Evolutionary conservation across 2,888 invertebrate genomes (phyloP).

Genomic region (Salticus scenicus): DNA sequence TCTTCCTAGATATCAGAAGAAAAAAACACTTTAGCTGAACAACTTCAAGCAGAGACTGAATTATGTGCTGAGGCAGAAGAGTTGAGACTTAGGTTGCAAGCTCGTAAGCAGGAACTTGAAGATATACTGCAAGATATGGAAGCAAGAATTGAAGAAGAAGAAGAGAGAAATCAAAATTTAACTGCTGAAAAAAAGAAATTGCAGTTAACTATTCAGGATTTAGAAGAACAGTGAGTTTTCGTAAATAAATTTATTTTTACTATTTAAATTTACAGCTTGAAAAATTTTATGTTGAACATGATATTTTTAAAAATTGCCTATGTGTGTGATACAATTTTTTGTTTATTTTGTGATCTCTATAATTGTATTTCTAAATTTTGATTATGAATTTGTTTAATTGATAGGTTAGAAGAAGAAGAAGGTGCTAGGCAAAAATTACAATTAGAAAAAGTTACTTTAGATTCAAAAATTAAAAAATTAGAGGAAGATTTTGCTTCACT

Average conservation of each 20-base stretch:
- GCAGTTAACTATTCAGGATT: slow-evolving; percentile 90
- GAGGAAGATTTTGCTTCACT: slow-evolving; percentile 93
- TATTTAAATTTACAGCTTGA: too few relatives aligned
- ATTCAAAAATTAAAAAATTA: slow-evolving; percentile 94
- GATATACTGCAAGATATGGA: slow-evolving; percentile 97
- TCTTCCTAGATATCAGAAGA: slow-evolving; percentile 84
- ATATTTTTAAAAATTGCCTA: too few relatives aligned
- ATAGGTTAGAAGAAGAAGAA: slow-evolving; percentile 93
- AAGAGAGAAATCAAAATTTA: slow-evolving; percentile 87
- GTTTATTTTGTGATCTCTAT: too few relatives aligned
- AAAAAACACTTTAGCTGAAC: slow-evolving; percentile 94
- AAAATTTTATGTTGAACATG: too few relatives aligned
- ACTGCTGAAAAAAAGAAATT: slow-evolving; percentile 95
- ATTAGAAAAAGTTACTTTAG: slow-evolving; percentile 96
- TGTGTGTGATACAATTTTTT: too few relatives aligned
- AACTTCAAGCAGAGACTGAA: slow-evolving; percentile 95
- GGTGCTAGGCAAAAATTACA: slow-evolving; percentile 96
- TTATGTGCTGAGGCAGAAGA: slow-evolving; percentile 98
- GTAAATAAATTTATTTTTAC: too few relatives aligned
- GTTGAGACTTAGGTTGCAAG: slow-evolving; percentile 89
- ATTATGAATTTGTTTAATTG: not conserved
- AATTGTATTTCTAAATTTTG: too few relatives aligned
- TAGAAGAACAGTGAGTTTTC: slow-evolving; percentile 84
- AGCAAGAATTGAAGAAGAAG: slow-evolving; percentile 96
- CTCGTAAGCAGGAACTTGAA: slow-evolving; percentile 86